A percentile compares a stretch with the other conserved stretches of the same genome.
Evolutionary conservation across 2,888 invertebrate species (phyloP).

Genomic region (Leucophenga maculata): DNA sequence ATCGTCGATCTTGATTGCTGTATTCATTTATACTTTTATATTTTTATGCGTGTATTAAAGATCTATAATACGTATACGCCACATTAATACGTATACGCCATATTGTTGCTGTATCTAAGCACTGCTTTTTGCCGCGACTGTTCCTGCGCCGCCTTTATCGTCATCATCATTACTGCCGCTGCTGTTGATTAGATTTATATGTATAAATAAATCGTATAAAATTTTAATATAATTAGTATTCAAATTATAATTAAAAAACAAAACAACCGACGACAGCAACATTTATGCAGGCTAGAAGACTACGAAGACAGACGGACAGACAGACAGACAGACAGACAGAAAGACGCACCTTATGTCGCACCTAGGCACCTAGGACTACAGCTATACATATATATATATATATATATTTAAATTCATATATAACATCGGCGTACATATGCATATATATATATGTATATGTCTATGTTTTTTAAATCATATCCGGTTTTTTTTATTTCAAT

Average conservation of each 20-base stretch:
- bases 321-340: too few relatives aligned
- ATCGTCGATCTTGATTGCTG: constrained; percentile 37
- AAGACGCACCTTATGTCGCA: too few relatives aligned
- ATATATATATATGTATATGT: neutral
- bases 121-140: neutral
- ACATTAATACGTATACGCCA: too few relatives aligned
- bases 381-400: neutral
- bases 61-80: neutral
- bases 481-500: constrained; percentile 3
- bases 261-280: constrained; percentile 24
- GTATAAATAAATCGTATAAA: constrained; percentile 38
- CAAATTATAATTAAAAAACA: constrained; percentile 38
- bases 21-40: constrained; percentile 33
- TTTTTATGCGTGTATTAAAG: neutral
- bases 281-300: neutral
- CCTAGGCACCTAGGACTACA: too few relatives aligned
- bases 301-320: too few relatives aligned
- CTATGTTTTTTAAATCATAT: neutral
- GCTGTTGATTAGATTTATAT: constrained; percentile 20
- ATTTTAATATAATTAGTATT: constrained; percentile 46
- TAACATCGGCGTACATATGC: too few relatives aligned
- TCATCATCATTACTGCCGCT: constrained; percentile 22
- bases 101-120: too few relatives aligned
- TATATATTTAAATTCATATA: too few relatives aligned
- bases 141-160: neutral